A percentile compares a stretch with the other conserved stretches of the same genome.
These are phyloP conservation scores for Onychostoma macrolepis DNA, from an alignment of 2,113 vertebrate genomes.

Conservation along the genomic window DNA sequence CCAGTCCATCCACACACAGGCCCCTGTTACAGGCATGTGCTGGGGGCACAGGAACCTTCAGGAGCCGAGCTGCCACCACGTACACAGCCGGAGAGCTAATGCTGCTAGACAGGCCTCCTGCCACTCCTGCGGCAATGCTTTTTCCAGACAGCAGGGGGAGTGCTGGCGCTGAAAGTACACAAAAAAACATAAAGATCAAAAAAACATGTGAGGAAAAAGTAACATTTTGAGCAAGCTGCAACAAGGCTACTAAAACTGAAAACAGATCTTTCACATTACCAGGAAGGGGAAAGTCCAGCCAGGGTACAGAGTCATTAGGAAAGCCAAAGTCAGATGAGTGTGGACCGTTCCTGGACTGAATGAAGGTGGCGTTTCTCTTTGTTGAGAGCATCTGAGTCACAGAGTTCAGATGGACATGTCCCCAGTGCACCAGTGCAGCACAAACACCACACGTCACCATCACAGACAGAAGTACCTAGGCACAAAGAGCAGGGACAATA, in stretches of 20 bases:
- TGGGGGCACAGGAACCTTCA: constrained; percentile 68
- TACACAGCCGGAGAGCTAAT: constrained; percentile 82
- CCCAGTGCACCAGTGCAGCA: constrained; percentile 64
- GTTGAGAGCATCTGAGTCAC: constrained; percentile 50
- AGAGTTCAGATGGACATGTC: constrained; percentile 53
- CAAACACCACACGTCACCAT: constrained; percentile 73
- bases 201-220: not conserved
- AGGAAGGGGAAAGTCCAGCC: constrained; percentile 78
- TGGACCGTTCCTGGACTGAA: not conserved
- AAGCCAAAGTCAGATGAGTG: constrained; percentile 16
- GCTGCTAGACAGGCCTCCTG: constrained; percentile 77
- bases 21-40: constrained; percentile 77
- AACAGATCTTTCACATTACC: constrained; percentile 62
- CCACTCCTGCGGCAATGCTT: constrained; percentile 72
- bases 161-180: constrained; percentile 68
- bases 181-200: not conserved
- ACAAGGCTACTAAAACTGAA: not conserved
- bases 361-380: constrained; percentile 12
- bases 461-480: constrained; percentile 79
- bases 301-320: constrained; percentile 58
- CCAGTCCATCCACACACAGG: constrained; percentile 78
- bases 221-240: not conserved
- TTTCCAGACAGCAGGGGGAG: constrained; percentile 77
- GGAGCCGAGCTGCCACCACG: constrained; percentile 72
- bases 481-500: not conserved